phyloP scores from a whole-genome alignment of 2,113 vertebrate species.

The Circaetus cinerascens region DNA sequence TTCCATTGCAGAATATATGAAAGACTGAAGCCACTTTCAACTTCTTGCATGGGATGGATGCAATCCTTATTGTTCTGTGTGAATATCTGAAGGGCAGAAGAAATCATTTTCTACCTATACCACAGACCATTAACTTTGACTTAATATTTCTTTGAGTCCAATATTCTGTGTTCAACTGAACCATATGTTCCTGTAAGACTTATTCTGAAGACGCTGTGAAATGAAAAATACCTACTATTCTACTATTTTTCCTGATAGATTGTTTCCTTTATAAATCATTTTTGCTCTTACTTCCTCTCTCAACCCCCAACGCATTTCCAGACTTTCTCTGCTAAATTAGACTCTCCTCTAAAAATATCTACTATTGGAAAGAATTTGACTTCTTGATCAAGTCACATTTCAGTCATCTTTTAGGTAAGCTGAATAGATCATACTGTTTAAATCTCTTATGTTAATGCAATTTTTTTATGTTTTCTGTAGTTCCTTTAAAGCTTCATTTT shows the following conservation, averaged over 20 bases:
- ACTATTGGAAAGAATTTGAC: background rate
- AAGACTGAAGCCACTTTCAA: background rate
- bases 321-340: background rate
- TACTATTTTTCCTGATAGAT: background rate
- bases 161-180: background rate
- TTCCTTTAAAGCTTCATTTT: background rate
- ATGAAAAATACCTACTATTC: background rate
- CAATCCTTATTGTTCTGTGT: background rate
- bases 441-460: background rate
- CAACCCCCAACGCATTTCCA: background rate
- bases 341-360: background rate
- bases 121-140: background rate
- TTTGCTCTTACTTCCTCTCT: background rate
- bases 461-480: background rate
- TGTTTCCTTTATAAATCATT: background rate
- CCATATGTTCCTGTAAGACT: background rate
- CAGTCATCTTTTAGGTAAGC: background rate
- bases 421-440: background rate
- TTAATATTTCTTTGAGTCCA: background rate
- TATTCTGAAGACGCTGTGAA: background rate
- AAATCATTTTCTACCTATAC: background rate
- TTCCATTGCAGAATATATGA: background rate
- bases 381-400: background rate
- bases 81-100: background rate
- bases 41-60: background rate